Percentiles rank a stretch among this genome's conserved stretches.
Evolutionary conservation across 2,113 vertebrate genomes (phyloP).

Genomic region (Halcyon malimbica): DNA sequence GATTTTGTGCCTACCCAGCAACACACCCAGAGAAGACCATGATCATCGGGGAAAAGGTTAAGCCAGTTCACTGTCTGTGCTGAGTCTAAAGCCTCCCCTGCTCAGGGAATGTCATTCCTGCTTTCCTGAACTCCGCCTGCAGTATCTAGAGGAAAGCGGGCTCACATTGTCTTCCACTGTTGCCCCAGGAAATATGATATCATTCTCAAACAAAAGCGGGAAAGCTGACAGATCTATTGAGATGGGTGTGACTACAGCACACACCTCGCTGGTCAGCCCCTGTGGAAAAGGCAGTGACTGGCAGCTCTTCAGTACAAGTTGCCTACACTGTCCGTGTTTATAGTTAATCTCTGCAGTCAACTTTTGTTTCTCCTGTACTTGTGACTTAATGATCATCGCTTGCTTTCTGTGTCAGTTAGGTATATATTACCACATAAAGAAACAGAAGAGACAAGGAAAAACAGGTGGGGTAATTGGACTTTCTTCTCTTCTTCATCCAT

Average conservation of each 20-base stretch:
- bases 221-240: constrained; percentile 82
- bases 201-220: constrained; percentile 84
- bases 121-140: constrained; percentile 81
- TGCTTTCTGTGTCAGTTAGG: neutral
- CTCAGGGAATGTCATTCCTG: constrained; percentile 74
- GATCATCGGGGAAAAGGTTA: constrained; percentile 61
- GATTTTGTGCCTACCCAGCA: constrained; percentile 55
- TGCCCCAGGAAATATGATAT: constrained; percentile 85
- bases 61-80: constrained; percentile 53
- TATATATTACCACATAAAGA: rapidly evolving
- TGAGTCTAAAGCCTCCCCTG: constrained; percentile 38
- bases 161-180: constrained; percentile 77
- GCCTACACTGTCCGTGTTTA: neutral
- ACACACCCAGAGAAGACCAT: constrained; percentile 61
- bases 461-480: neutral
- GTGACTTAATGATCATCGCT: neutral
- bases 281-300: constrained; percentile 36
- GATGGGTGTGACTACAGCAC: constrained; percentile 77
- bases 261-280: constrained; percentile 64
- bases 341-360: rapidly evolving
- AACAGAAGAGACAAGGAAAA: neutral
- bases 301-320: neutral
- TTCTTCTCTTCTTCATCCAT: neutral
- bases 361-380: neutral
- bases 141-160: constrained; percentile 77